These are phyloP conservation scores for Agapornis roseicollis DNA, from an alignment of 2,113 vertebrate species.

Conservation along the genomic window DNA sequence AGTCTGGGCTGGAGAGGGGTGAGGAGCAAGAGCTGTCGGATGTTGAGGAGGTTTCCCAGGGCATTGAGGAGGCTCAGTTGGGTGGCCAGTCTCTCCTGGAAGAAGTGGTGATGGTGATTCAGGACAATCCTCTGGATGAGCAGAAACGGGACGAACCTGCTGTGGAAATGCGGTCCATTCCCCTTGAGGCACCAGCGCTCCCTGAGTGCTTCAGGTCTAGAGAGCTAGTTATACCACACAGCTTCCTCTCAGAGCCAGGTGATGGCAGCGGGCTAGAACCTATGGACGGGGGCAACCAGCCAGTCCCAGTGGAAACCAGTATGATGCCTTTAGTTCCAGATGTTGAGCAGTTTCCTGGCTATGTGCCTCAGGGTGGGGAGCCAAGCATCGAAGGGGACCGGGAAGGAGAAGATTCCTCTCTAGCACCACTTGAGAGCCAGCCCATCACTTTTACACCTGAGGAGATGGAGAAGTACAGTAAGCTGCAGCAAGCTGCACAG, in stretches of 20 bases:
- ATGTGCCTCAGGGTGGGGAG: conserved; percentile 78
- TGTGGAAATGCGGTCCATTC: conserved; percentile 45
- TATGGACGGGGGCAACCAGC: conserved; percentile 75
- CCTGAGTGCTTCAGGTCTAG: conserved; percentile 68
- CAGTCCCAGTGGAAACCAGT: conserved; percentile 74
- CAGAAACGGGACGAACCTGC: conserved; percentile 59
- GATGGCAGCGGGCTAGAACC: conserved; percentile 78
- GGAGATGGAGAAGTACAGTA: conserved; percentile 99
- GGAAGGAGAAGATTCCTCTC: conserved; percentile 88
- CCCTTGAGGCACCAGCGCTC: conserved; percentile 40
- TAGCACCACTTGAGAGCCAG: conserved; percentile 94
- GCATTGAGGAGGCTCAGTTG: conserved; percentile 70
- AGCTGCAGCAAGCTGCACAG: conserved; percentile 96
- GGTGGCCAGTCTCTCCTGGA: conserved; percentile 74
- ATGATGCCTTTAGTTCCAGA: conserved; percentile 75
- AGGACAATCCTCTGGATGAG: conserved; percentile 69
- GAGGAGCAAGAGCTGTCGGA: conserved; percentile 77
- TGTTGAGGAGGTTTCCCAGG: conserved; percentile 74
- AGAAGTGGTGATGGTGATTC: conserved; percentile 79
- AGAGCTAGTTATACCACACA: conserved; percentile 68
- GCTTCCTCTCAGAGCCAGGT: conserved; percentile 67
- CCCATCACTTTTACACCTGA: conserved; percentile 97
- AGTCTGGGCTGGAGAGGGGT: conserved; percentile 76
- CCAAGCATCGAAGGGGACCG: conserved; percentile 77
- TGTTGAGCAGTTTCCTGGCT: conserved; percentile 81